Base-by-base conservation (phyloP, 2,113 vertebrate genomes). In the Bettongia penicillata region DNA sequence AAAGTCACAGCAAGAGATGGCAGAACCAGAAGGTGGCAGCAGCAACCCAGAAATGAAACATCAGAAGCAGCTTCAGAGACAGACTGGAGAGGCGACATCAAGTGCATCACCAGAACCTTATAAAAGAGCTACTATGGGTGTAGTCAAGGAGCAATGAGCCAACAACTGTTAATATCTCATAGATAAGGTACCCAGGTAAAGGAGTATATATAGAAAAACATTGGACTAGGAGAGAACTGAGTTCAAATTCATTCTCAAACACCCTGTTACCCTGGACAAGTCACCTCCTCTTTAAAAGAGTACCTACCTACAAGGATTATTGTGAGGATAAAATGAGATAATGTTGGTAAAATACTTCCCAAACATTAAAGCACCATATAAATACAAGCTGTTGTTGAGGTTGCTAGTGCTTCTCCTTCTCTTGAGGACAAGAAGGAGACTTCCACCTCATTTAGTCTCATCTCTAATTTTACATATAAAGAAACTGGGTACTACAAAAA, bases 321-420 rank as follows among this genome's bases (percentile, higher is more conserved):
- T 68, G 31, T 16, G 61, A 68, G 4, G 31, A n/a, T 68, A 68
- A 68, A 68, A n/a, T 68, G 11, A n/a, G 31, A 68, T 68, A 68
- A 68, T 68, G 31, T 68, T 37, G 12, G 31, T n/a, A 61, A 61
- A 61, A 31, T 68, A 37, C 31, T 37, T n/a, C 31, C 31, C 37
- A n/a, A 37, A 68, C 31, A 68, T 68, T 68, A 68, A n/a, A 68
- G 28, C 61, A 68, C 55, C 9, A 57, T 28, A 28, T 10, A 28
- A 57, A 57, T 57, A 11, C 8, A 57, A 57, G 9, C 26, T 10
- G 26, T 10, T 53, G 8, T 28, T 57, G 55, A 10, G 28, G 1
- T 57, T 28, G 23, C 0, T 52, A 3, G 1, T 53, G 2, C 1
- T 57, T 26, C 0, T 28, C 7, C 23, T 28, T 1, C 23, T 53